A percentile compares a stretch with the other conserved stretches of the same genome.
These are phyloP conservation scores for Actinernus sp. DNA, from an alignment of 92 coral and sea anemone species.

Conservation along the genomic window DNA sequence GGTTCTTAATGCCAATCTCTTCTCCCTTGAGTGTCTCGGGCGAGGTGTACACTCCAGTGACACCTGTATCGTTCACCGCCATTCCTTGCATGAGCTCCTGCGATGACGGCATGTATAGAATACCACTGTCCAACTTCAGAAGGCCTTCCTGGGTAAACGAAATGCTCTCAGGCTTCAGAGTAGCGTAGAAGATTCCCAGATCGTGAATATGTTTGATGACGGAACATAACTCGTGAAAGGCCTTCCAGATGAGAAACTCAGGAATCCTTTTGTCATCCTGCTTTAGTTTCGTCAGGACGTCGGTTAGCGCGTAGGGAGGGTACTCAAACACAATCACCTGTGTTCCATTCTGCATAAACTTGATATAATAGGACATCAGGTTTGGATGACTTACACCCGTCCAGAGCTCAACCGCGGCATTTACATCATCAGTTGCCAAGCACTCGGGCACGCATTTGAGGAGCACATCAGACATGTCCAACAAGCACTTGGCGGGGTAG, in stretches of 20 bases:
- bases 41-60: conserved; percentile 82
- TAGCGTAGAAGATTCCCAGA: conserved; percentile 72
- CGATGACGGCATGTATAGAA: conserved; percentile 66
- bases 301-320: conserved; percentile 81
- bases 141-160: conserved; percentile 86
- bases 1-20: conserved; percentile 65
- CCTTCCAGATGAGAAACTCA: conserved; percentile 90
- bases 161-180: conserved; percentile 77
- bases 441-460: conserved; percentile 85
- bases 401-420: conserved; percentile 81
- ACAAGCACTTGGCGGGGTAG: conserved; percentile 96
- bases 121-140: conserved; percentile 87
- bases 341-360: conserved; percentile 79
- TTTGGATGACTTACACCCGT: conserved; percentile 74
- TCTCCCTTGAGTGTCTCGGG: conserved; percentile 93
- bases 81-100: conserved; percentile 77
- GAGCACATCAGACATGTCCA: conserved; percentile 91
- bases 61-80: conserved; percentile 73
- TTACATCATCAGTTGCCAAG: conserved; percentile 68
- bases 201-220: conserved; percentile 82
- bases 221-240: conserved; percentile 79
- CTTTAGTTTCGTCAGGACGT: conserved; percentile 64
- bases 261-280: conserved; percentile 69
- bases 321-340: conserved; percentile 89
- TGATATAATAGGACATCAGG: conserved; percentile 67